Percentiles rank a stretch among this genome's conserved stretches.
phyloP scores from a whole-genome alignment of 2,888 invertebrate species.

The Exocentrus adspersus region DNA sequence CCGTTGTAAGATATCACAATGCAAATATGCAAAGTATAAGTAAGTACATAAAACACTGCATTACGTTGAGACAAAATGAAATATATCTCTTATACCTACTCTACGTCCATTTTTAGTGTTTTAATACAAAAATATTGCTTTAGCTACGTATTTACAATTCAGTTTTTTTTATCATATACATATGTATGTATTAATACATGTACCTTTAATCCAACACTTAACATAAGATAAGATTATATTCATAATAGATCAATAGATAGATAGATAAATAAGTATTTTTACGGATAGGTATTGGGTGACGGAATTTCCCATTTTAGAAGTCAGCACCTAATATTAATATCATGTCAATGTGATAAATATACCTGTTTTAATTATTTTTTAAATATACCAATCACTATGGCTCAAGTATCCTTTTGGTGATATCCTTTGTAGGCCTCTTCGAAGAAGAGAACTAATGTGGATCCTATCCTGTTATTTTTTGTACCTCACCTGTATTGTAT shows the following conservation, averaged over 20 bases:
- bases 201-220: slow-evolving; percentile 4
- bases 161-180: neutral
- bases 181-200: neutral
- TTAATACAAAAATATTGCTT: neutral
- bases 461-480: no score
- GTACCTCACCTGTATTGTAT: no score
- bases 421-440: no score
- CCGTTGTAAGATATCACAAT: neutral
- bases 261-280: neutral
- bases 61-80: no score
- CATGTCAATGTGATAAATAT: no score
- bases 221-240: slow-evolving; percentile 7
- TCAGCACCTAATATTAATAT: no score
- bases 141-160: neutral
- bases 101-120: neutral
- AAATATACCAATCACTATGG: no score
- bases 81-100: neutral
- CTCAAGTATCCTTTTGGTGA: no score
- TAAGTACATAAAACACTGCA: no score
- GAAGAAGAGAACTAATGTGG: no score
- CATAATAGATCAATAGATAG: slow-evolving; percentile 1
- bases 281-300: slow-evolving; percentile 3
- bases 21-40: slow-evolving; percentile 6
- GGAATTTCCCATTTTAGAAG: slow-evolving; percentile 20
- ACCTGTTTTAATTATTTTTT: no score